These are phyloP conservation scores for Lepidurus couesii DNA, from an alignment of 1,140 invertebrate species.

Conservation along the genomic window DNA sequence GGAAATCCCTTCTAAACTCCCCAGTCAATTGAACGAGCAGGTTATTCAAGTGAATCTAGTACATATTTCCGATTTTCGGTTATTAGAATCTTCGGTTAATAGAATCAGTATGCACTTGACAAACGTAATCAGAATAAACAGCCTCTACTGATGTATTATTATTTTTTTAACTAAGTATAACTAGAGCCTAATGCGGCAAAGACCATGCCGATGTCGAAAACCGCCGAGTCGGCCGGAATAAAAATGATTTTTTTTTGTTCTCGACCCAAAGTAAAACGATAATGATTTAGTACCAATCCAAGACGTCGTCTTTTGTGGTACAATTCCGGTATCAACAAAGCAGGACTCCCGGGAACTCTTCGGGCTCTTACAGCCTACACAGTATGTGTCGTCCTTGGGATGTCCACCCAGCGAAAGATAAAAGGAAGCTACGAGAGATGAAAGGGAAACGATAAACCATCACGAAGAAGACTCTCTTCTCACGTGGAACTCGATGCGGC, in stretches of 20 bases:
- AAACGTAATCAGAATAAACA: no score
- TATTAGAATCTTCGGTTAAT: no score
- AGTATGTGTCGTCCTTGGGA: neutral
- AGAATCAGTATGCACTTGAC: no score
- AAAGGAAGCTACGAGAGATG: neutral
- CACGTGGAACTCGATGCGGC: no score
- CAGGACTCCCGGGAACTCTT: neutral
- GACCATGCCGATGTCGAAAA: neutral
- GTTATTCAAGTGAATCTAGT: no score
- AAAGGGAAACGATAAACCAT: neutral
- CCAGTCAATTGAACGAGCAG: no score
- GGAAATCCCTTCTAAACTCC: no score
- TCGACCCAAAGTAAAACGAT: neutral
- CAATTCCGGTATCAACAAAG: constrained; percentile 18
- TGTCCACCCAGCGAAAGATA: neutral
- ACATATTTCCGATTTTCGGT: no score
- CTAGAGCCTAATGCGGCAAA: no score
- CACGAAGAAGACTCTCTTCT: no score
- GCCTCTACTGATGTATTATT: no score
- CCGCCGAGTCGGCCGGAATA: neutral
- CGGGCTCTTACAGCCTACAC: neutral
- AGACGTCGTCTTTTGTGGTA: neutral
- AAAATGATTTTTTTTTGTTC: neutral
- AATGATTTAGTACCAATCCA: constrained; percentile 1
- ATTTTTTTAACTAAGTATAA: no score